Conservation (phyloP, 2,113 vertebrate species). For the Myrmecobius fasciatus region DNA sequence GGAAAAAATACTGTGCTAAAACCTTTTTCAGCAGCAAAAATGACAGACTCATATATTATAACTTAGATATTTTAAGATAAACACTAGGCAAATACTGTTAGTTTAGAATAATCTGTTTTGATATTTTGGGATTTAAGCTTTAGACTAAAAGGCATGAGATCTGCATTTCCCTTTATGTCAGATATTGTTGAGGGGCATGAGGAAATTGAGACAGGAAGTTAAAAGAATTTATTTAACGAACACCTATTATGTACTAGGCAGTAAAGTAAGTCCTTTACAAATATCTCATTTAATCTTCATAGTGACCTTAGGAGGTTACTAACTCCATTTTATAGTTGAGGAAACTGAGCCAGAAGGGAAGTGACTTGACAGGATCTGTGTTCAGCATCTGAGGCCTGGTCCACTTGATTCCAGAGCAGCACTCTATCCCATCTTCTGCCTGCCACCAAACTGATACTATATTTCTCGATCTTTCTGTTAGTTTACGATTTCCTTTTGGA, state of each 20-base stretch:
- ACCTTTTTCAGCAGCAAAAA: background rate
- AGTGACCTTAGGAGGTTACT: background rate
- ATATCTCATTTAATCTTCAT: background rate
- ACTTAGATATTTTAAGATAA: background rate
- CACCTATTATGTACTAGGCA: background rate
- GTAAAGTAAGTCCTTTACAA: background rate
- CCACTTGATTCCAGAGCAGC: too few species aligned
- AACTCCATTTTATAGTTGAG: background rate
- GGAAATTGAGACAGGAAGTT: background rate
- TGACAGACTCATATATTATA: background rate
- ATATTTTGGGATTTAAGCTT: background rate
- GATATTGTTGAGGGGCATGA: background rate
- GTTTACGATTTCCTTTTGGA: too few species aligned
- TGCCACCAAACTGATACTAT: too few species aligned
- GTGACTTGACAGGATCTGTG: background rate
- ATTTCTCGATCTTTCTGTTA: too few species aligned
- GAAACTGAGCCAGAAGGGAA: background rate
- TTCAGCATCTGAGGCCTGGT: background rate
- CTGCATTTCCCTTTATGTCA: background rate
- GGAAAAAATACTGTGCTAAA: background rate
- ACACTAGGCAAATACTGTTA: background rate
- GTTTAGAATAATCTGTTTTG: background rate
- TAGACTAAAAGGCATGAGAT: background rate
- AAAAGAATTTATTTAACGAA: background rate
- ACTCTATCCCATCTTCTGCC: too few species aligned